These are phyloP conservation scores for Meda fulgida DNA, from an alignment of 2,797 vertebrate genomes.

Conservation along the genomic window DNA sequence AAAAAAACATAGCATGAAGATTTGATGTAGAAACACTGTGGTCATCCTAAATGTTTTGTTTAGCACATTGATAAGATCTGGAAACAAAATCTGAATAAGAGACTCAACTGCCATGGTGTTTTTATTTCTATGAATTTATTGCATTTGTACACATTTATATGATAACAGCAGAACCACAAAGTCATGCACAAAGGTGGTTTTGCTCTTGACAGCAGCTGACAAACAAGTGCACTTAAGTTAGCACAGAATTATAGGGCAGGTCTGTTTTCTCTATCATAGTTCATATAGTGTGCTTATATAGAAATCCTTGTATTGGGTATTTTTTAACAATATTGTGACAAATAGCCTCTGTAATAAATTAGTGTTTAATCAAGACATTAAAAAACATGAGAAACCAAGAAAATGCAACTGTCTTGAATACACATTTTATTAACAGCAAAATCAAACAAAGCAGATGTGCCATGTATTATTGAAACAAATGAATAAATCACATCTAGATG, in stretches of 20 bases:
- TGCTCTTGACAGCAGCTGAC: not conserved
- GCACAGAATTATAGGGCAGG: not conserved
- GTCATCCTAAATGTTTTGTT: not conserved
- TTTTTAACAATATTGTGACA: not conserved
- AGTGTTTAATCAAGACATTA: not conserved
- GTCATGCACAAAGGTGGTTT: constrained; percentile 1
- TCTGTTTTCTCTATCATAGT: not conserved
- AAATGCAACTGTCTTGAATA: not conserved
- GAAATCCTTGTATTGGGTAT: no score
- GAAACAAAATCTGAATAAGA: not conserved
- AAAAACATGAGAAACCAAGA: not conserved
- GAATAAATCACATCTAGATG: not conserved
- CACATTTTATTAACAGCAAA: constrained; percentile 20
- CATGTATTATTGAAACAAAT: not conserved
- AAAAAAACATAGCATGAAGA: not conserved
- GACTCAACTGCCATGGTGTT: not conserved
- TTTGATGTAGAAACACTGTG: not conserved
- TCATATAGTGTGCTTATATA: not conserved
- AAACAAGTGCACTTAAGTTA: not conserved
- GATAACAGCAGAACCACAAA: not conserved
- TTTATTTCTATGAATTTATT: not conserved
- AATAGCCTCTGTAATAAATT: not conserved
- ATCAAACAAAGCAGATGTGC: constrained; percentile 5
- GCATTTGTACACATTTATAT: not conserved
- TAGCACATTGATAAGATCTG: not conserved